Conservation (phyloP, 2,888 invertebrate species). For the Synergus umbraculus region DNA sequence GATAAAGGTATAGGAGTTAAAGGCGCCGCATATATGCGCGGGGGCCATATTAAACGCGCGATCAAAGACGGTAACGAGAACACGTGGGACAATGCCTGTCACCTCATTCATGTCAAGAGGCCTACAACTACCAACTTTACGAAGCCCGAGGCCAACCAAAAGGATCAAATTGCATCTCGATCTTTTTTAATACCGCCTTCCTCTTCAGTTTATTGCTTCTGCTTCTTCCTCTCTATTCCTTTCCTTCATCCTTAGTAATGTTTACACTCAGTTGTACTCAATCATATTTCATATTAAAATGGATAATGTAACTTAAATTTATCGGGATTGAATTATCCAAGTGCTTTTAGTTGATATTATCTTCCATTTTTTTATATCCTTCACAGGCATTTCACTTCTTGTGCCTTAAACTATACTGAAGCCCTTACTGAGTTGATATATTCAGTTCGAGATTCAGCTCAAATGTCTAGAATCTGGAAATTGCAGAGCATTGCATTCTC, state of each 20-base stretch:
- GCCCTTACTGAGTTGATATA: not conserved
- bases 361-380: too few species aligned
- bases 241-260: not conserved
- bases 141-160: constrained; percentile 58
- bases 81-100: constrained; percentile 67
- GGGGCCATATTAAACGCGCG: constrained; percentile 62
- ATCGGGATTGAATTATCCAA: not conserved
- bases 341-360: too few species aligned
- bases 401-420: not conserved
- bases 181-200: constrained; percentile 60
- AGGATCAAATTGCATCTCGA: constrained; percentile 73
- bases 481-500: constrained; percentile 43
- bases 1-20: constrained; percentile 55
- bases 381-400: too few species aligned
- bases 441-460: not conserved
- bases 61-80: constrained; percentile 62
- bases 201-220: constrained; percentile 1
- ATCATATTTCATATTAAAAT: not conserved
- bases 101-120: constrained; percentile 70
- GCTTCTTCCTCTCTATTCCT: constrained; percentile 35
- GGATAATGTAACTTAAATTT: not conserved
- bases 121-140: constrained; percentile 64
- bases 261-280: not conserved
- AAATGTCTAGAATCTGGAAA: not conserved
- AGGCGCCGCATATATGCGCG: constrained; percentile 64